Evolutionary conservation across 1,140 invertebrate species (phyloP).

Genomic region (Leptinotarsa defecta): DNA sequence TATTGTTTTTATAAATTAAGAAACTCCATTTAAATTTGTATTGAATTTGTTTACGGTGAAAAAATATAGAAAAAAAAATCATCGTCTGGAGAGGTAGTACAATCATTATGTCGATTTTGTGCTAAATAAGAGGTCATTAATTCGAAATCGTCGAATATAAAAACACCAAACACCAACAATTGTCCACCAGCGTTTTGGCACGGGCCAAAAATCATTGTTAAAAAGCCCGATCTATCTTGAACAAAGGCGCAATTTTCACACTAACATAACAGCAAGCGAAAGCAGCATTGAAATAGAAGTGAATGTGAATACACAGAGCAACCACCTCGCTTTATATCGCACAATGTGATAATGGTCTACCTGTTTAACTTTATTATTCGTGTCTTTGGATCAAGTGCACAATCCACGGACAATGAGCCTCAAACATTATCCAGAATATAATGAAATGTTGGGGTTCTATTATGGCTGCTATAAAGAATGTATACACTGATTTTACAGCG

Average conservation of each 20-base stretch:
- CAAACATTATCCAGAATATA: conserved; percentile 51
- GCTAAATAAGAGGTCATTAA: too few relatives aligned
- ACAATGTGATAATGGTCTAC: conserved; percentile 52
- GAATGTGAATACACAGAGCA: conserved; percentile 43
- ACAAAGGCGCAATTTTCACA: conserved; percentile 43
- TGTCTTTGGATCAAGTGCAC: conserved; percentile 52
- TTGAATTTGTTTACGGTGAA: too few relatives aligned
- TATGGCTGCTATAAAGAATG: conserved; percentile 49
- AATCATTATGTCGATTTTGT: too few relatives aligned
- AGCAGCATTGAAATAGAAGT: conserved; percentile 41
- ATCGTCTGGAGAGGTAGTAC: too few relatives aligned
- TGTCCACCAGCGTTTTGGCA: not conserved
- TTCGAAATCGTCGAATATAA: too few relatives aligned
- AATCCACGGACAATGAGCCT: conserved; percentile 49
- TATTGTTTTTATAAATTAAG: too few relatives aligned
- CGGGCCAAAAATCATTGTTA: conserved; percentile 16
- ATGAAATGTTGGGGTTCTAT: conserved; percentile 52
- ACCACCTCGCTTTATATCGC: conserved; percentile 46
- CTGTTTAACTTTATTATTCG: conserved; percentile 54
- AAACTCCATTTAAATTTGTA: too few relatives aligned
- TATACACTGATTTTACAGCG: conserved; percentile 51
- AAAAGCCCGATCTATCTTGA: conserved; percentile 3
- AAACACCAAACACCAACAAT: too few relatives aligned
- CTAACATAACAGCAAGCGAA: conserved; percentile 35
- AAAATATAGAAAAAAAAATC: too few relatives aligned